Evolutionary conservation across 2,113 vertebrate species (phyloP), one percentile per base, ranked within the genome.

Genomic region (Pardalotus punctatus): DNA sequence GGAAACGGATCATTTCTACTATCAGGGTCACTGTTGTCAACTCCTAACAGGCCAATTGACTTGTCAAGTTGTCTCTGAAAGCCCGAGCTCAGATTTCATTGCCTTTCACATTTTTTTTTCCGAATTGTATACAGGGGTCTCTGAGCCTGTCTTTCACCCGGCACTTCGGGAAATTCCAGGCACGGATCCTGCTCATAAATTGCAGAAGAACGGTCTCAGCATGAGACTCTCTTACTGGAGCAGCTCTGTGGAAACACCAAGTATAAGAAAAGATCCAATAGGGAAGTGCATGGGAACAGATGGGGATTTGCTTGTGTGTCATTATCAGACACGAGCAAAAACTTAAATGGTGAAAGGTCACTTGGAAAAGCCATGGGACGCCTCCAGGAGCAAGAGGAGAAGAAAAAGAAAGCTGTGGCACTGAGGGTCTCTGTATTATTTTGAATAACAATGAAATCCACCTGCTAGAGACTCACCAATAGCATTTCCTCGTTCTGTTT

Each of bases 31-130:
- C 86, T 77, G 94, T 96, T 96, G 95, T 95, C 95, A 93, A 47
- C 93, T 94, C 90, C 94, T 96, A 93, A 91, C 94, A 96, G 95
- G 96, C 84, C 94, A 95, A 97, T 95, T 97, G 96, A 97, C 95
- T 95, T 97, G 95, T 97, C 95, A 96, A 97, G 87, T 62, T 93
- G 91, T 82, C 92, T 93, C 81, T 90, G 89, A 93, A 93, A 96
- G 94, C 93, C 84, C 0, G 0, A 87, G 93, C 90, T 97, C 95
- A 90, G 70, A 92, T 96, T 97, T 97, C 95, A 96, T 91, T 97
- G 85, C 94, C 84, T 94, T 96, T 93, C 93, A 91, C 89, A 5
- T 81, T 94, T 88, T 90, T 73, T 94, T 88, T 90, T 73, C 84
- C 21, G 80, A 82, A 38, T 77, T 85, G 67, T 86, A 88, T 90